Evolutionary conservation across 2,113 vertebrate species (phyloP).

Genomic region (Xenopus laevis): DNA sequence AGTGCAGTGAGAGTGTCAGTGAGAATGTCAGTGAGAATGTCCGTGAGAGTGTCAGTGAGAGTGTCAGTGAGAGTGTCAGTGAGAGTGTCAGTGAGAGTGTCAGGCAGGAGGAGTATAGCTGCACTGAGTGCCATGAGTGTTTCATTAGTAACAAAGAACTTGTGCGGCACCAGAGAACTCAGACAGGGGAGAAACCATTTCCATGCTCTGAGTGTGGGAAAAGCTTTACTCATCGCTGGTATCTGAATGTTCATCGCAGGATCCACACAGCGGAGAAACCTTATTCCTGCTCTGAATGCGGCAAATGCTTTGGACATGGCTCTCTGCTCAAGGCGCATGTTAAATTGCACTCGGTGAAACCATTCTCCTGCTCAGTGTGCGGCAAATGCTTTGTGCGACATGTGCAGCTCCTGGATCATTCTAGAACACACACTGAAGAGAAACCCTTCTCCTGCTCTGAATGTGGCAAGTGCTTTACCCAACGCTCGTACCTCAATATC

Average conservation of each 20-base stretch:
- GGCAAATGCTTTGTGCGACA: constrained; percentile 69
- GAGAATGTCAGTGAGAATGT: too few species aligned
- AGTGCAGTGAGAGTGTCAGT: too few species aligned
- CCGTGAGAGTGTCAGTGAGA: too few species aligned
- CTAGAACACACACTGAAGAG: constrained; percentile 46
- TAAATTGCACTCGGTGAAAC: constrained; percentile 53
- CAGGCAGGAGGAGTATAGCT: too few species aligned
- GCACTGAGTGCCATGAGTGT: too few species aligned
- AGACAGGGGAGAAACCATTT: constrained; percentile 58
- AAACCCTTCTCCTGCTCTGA: too few species aligned
- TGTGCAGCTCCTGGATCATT: constrained; percentile 55
- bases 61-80: too few species aligned
- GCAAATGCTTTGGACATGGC: constrained; percentile 76
- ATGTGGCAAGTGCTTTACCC: too few species aligned
- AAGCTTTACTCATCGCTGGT: constrained; percentile 57
- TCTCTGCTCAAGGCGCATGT: constrained; percentile 70
- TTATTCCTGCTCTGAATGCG: constrained; percentile 71
- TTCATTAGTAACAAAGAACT: constrained; percentile 32
- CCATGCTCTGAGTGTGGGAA: constrained; percentile 57
- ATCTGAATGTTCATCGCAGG: constrained; percentile 54
- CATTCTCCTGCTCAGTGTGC: constrained; percentile 70
- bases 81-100: too few species aligned
- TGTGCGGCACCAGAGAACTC: constrained; percentile 53
- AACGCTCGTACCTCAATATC: too few species aligned
- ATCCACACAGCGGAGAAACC: constrained; percentile 65